Percentiles rank a stretch among this genome's conserved stretches.
phyloP scores from a whole-genome alignment of 2,797 vertebrate species.

The Hippocampus kuda region DNA sequence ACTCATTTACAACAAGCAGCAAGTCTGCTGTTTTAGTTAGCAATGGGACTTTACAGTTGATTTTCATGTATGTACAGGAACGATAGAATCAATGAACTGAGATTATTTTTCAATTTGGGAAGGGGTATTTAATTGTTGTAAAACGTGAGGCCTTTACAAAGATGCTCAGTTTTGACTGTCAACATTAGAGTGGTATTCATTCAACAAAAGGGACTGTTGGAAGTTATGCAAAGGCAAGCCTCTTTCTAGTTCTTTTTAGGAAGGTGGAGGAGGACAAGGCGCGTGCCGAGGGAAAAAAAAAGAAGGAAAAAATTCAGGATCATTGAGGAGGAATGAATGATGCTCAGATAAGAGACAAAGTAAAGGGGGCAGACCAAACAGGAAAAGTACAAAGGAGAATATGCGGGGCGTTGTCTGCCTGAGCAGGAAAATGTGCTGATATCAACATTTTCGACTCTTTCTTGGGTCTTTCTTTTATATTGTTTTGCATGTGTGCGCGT shows the following conservation, averaged over 20 bases:
- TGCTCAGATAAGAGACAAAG: conserved; percentile 69
- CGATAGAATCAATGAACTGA: too few relatives aligned
- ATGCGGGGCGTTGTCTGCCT: conserved; percentile 53
- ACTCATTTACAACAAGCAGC: too few relatives aligned
- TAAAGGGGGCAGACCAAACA: conserved; percentile 75
- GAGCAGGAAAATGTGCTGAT: conserved; percentile 51
- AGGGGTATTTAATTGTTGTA: too few relatives aligned
- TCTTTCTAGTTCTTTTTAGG: background rate
- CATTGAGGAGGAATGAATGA: conserved; percentile 70
- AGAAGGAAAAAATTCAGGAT: conserved; percentile 62
- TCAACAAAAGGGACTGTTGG: too few relatives aligned
- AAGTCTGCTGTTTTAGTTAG: too few relatives aligned
- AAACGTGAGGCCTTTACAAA: too few relatives aligned
- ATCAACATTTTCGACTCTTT: conserved; percentile 43
- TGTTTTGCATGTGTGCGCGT: background rate
- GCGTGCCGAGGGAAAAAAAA: conserved; percentile 38
- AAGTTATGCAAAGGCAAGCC: background rate
- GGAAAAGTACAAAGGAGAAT: conserved; percentile 62
- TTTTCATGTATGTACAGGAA: too few relatives aligned
- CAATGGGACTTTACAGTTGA: too few relatives aligned
- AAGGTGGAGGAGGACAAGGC: conserved; percentile 42
- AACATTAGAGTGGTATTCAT: too few relatives aligned
- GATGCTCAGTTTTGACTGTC: too few relatives aligned
- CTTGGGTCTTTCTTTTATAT: conserved; percentile 10
- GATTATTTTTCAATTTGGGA: too few relatives aligned